These are phyloP conservation scores for Macrosoma leucophasiata DNA, from an alignment of 2,888 invertebrate genomes.

Conservation along the genomic window DNA sequence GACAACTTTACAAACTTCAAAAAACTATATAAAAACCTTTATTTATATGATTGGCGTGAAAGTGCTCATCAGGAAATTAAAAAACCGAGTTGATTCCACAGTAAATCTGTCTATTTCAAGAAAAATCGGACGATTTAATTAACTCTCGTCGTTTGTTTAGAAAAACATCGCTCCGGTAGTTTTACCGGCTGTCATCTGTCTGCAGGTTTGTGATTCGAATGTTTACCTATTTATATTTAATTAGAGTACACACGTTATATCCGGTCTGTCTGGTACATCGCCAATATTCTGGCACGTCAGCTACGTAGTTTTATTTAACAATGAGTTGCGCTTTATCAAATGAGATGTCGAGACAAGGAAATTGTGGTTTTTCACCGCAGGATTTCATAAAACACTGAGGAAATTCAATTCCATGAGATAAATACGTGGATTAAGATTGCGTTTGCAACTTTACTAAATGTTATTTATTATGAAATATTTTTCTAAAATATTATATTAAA, in stretches of 20 bases:
- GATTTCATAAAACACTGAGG: too few relatives aligned
- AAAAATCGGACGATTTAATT: slow-evolving; percentile 37
- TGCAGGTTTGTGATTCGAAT: slow-evolving; percentile 66
- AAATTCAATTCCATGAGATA: too few relatives aligned
- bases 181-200: slow-evolving; percentile 47
- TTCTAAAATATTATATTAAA: too few relatives aligned
- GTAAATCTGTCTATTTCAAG: too few relatives aligned
- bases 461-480: too few relatives aligned
- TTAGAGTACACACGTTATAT: not conserved
- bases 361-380: slow-evolving; percentile 44
- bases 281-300: slow-evolving; percentile 13
- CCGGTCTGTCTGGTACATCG: slow-evolving; percentile 6
- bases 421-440: too few relatives aligned
- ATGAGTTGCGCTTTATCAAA: slow-evolving; percentile 20
- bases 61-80: slow-evolving; percentile 35
- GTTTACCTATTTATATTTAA: slow-evolving; percentile 29
- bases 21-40: slow-evolving; percentile 18
- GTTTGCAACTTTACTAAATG: too few relatives aligned
- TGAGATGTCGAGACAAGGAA: slow-evolving; percentile 32
- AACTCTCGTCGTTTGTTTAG: slow-evolving; percentile 54
- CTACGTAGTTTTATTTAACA: not conserved
- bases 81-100: slow-evolving; percentile 24
- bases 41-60: slow-evolving; percentile 26
- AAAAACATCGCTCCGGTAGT: slow-evolving; percentile 35
- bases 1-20: slow-evolving; percentile 52